Evolutionary conservation across 2,113 vertebrate genomes (phyloP).

Genomic region (Rhea americana): DNA sequence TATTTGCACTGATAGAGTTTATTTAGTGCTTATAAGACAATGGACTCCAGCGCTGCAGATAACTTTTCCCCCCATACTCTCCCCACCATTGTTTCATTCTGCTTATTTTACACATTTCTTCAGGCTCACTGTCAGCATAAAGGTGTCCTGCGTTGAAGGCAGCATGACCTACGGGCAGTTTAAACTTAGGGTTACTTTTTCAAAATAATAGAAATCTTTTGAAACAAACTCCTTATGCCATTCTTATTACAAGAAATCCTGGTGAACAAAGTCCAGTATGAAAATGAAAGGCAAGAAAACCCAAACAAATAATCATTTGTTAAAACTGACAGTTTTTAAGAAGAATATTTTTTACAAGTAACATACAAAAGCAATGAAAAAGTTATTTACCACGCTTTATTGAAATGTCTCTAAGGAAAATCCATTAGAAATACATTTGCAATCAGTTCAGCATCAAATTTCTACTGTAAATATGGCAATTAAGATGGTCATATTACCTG

Average conservation of each 20-base stretch:
- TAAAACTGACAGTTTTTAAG: not conserved
- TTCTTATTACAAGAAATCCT: not conserved
- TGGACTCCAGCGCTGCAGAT: not conserved
- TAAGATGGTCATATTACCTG: constrained; percentile 27
- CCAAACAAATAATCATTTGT: not conserved
- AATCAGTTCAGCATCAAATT: constrained; percentile 43
- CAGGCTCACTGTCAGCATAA: not conserved
- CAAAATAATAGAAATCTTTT: not conserved
- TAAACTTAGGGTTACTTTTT: not conserved
- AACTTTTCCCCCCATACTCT: too few species aligned
- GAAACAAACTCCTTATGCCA: not conserved
- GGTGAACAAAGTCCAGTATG: not conserved
- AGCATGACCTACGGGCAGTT: not conserved
- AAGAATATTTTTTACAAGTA: constrained; percentile 6
- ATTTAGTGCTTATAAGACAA: not conserved
- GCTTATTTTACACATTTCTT: not conserved
- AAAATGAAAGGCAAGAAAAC: not conserved
- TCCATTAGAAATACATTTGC: constrained; percentile 60
- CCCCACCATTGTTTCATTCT: not conserved
- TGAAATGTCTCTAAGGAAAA: constrained; percentile 35
- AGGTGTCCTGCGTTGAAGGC: not conserved
- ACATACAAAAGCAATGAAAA: constrained; percentile 40
- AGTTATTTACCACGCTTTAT: constrained; percentile 34
- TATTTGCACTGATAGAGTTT: not conserved
- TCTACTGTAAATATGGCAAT: constrained; percentile 54